Evolutionary conservation across 2,113 vertebrate genomes (phyloP).

Genomic region (Heliornis fulica): DNA sequence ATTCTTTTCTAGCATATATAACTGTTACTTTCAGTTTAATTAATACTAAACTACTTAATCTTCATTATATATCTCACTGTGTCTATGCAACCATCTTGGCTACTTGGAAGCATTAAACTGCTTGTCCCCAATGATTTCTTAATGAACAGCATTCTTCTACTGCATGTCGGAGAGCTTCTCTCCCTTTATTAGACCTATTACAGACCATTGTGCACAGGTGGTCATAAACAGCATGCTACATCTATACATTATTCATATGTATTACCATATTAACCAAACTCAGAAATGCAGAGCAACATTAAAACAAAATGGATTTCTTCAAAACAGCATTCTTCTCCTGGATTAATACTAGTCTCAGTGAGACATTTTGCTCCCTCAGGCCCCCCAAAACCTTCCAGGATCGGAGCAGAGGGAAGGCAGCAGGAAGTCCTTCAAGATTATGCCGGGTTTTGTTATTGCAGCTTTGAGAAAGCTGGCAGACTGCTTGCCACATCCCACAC

Average conservation of each 20-base stretch:
- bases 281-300: background rate
- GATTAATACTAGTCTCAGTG: background rate
- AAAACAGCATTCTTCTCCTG: background rate
- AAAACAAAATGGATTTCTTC: background rate
- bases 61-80: background rate
- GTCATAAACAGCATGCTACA: background rate
- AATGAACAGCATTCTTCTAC: slow-evolving; percentile 17
- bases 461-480: slow-evolving; percentile 53
- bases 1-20: background rate
- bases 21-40: slow-evolving; percentile 5
- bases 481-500: slow-evolving; percentile 51
- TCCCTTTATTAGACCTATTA: background rate
- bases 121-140: background rate
- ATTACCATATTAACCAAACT: background rate
- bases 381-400: background rate
- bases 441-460: slow-evolving; percentile 3
- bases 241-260: background rate
- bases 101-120: slow-evolving; percentile 5
- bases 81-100: background rate
- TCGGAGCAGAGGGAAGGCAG: background rate
- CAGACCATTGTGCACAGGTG: background rate
- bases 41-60: background rate
- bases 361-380: background rate
- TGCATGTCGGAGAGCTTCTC: background rate
- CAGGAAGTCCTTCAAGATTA: slow-evolving; percentile 8